A percentile compares a stretch with the other conserved stretches of the same genome.
These are phyloP conservation scores for Sebastes hubbsi DNA, from an alignment of 2,797 vertebrate species.

Conservation along the genomic window DNA sequence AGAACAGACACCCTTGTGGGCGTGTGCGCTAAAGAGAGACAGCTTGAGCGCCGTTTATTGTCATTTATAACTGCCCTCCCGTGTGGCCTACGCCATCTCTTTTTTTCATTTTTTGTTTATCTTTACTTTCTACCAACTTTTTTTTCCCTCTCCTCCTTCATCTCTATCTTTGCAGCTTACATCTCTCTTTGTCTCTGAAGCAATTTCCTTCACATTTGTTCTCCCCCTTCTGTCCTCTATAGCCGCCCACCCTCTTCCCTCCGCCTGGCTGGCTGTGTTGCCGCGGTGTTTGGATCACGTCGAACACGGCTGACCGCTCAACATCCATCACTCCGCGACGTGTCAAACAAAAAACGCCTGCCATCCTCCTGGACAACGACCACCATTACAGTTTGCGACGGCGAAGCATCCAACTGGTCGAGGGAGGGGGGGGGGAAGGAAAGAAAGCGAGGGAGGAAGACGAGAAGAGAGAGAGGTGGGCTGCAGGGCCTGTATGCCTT, in stretches of 20 bases:
- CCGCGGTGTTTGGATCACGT: conserved; percentile 18
- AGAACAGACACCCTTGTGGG: conserved; percentile 20
- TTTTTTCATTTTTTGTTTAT: not conserved
- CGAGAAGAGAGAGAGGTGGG: conserved; percentile 41
- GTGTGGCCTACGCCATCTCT: not conserved
- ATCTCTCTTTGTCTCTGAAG: conserved; percentile 1
- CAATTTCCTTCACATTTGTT: conserved; percentile 4
- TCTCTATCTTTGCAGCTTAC: not conserved
- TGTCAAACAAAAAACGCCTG: conserved; percentile 9
- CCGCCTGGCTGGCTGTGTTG: not conserved
- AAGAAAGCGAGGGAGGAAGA: conserved; percentile 22
- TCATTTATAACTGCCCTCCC: conserved; percentile 20
- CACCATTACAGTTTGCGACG: not conserved
- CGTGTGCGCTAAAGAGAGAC: not conserved
- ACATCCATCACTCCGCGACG: conserved; percentile 43
- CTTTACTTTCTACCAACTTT: not conserved
- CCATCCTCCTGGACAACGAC: conserved; percentile 1
- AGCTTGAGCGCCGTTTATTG: conserved; percentile 2
- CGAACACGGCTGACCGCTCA: conserved; percentile 14
- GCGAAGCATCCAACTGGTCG: conserved; percentile 8
- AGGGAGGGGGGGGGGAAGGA: not conserved
- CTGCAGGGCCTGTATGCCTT: conserved; percentile 52
- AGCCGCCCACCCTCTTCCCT: not conserved
- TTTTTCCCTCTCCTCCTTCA: not conserved
- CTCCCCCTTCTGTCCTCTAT: not conserved